Conservation (phyloP, 1,140 invertebrate genomes). For the Apis dorsata region DNA sequence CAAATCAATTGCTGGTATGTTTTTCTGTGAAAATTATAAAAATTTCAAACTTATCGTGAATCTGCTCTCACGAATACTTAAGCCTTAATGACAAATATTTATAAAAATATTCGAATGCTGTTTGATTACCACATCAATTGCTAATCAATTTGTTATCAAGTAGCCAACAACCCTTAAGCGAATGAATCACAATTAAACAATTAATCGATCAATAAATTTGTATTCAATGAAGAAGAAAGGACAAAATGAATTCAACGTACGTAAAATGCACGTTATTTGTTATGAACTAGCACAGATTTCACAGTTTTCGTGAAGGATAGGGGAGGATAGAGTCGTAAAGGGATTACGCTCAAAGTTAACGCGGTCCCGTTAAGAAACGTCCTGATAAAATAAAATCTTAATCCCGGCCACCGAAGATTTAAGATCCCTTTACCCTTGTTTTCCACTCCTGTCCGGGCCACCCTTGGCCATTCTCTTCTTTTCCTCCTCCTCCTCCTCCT, state of each 20-base stretch:
- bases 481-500: not conserved
- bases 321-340: constrained; percentile 64
- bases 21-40: no score
- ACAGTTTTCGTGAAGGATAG: constrained; percentile 65
- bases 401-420: constrained; percentile 71
- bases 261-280: not conserved
- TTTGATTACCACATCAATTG: no score
- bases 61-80: no score
- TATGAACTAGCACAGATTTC: constrained; percentile 58
- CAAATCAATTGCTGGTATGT: no score
- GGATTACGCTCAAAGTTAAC: constrained; percentile 74
- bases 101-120: no score
- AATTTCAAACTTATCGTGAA: no score
- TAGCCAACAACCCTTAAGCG: no score
- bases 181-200: no score
- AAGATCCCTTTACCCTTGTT: constrained; percentile 61
- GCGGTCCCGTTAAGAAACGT: constrained; percentile 61
- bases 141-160: no score
- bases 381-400: constrained; percentile 77
- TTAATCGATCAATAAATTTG: no score
- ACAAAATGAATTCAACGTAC: not conserved
- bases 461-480: constrained; percentile 29
- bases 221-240: no score
- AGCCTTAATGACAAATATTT: no score
- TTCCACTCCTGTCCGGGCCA: not conserved